These are phyloP conservation scores for Pyrochroa serraticornis DNA, from an alignment of 2,888 invertebrate species.

Conservation along the genomic window DNA sequence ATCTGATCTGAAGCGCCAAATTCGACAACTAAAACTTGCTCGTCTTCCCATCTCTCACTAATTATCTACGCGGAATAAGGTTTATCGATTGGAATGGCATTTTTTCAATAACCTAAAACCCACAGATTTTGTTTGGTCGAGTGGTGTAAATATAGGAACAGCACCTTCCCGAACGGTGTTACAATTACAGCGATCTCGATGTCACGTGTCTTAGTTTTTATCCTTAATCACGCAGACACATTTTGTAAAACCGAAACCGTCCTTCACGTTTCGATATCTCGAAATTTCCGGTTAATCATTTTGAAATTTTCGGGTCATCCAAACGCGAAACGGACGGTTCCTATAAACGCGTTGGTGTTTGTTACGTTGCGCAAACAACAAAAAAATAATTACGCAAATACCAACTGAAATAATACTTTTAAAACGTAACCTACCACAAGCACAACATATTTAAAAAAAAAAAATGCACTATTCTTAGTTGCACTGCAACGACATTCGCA, in stretches of 20 bases:
- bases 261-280: too few species aligned
- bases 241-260: too few species aligned
- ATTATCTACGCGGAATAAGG: constrained; percentile 19
- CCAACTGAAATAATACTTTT: constrained; percentile 23
- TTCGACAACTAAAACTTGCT: constrained; percentile 10
- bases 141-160: constrained; percentile 28
- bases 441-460: constrained; percentile 24
- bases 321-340: too few species aligned
- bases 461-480: constrained; percentile 24
- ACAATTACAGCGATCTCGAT: constrained; percentile 22
- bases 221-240: background rate
- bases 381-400: background rate
- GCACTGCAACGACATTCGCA: constrained; percentile 28
- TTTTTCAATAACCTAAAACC: constrained; percentile 12
- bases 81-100: constrained; percentile 20
- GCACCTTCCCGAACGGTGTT: constrained; percentile 21
- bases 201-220: constrained; percentile 17
- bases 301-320: too few species aligned
- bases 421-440: constrained; percentile 20
- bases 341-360: constrained; percentile 21
- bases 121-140: constrained; percentile 24
- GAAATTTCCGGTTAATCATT: too few species aligned
- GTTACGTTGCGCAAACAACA: constrained; percentile 3
- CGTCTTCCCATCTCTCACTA: constrained; percentile 10
- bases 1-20: constrained; percentile 15